Evolutionary conservation across 2,888 invertebrate species (phyloP).

Genomic region (Acrocyrtus sp.): DNA sequence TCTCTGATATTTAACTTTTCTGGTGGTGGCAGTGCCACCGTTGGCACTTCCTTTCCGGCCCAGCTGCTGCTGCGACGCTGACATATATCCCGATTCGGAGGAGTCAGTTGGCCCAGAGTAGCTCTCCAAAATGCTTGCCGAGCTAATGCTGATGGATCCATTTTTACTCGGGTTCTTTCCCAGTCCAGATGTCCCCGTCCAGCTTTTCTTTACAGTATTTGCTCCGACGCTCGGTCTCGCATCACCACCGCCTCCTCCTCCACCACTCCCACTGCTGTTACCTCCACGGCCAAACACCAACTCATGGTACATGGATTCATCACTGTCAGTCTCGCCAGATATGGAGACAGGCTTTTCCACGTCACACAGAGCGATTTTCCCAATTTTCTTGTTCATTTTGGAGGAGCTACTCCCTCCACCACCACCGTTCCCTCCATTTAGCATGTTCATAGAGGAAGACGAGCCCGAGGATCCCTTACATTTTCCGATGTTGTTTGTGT

Average conservation of each 20-base stretch:
- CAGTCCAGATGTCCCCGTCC: constrained; percentile 41
- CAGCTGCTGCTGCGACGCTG: constrained; percentile 52
- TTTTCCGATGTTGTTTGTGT: constrained; percentile 29
- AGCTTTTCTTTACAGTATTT: constrained; percentile 38
- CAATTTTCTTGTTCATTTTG: constrained; percentile 51
- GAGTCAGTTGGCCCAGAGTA: constrained; percentile 52
- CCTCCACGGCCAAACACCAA: constrained; percentile 57
- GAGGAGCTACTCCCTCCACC: constrained; percentile 32
- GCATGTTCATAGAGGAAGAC: constrained; percentile 41
- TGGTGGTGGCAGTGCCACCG: constrained; percentile 51
- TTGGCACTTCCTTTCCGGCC: constrained; percentile 51
- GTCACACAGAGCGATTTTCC: constrained; percentile 62
- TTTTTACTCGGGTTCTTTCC: constrained; percentile 44
- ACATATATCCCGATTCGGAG: constrained; percentile 55
- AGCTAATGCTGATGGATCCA: constrained; percentile 52
- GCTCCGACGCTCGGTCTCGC: constrained; percentile 46
- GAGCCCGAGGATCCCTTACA: constrained; percentile 41
- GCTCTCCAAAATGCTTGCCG: constrained; percentile 46
- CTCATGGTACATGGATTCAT: constrained; percentile 63
- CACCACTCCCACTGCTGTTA: too few relatives aligned
- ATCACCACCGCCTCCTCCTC: constrained; percentile 22
- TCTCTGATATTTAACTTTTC: constrained; percentile 62
- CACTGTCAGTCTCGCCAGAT: constrained; percentile 62
- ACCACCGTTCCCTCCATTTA: constrained; percentile 32
- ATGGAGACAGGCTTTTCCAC: constrained; percentile 61